Evolutionary conservation across 2,113 vertebrate species (phyloP).

Genomic region (Leuciscus idus): DNA sequence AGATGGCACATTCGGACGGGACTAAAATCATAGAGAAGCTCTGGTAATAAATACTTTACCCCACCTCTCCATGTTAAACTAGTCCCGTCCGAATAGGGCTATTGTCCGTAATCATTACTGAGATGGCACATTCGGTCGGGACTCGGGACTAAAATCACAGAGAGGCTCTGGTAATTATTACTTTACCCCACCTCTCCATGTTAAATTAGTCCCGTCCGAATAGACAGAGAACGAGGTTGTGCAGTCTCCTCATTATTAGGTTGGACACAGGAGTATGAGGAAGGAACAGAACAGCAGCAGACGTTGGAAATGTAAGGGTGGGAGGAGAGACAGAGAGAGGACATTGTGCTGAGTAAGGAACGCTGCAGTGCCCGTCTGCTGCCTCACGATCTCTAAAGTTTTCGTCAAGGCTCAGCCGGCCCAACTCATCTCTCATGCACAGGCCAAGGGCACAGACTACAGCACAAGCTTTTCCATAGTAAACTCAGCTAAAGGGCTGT

Average conservation of each 20-base stretch:
- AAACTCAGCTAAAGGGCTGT: conserved; percentile 3
- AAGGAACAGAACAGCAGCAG: conserved; percentile 12
- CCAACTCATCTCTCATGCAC: not conserved
- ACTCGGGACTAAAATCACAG: too few species aligned
- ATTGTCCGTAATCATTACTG: too few species aligned
- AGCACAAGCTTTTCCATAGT: not conserved
- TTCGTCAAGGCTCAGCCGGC: not conserved
- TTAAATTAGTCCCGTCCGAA: too few species aligned
- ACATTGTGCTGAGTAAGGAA: conserved; percentile 53
- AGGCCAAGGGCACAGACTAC: not conserved
- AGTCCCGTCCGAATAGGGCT: not conserved
- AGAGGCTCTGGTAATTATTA: too few species aligned
- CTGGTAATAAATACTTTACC: too few species aligned
- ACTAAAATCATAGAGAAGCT: too few species aligned
- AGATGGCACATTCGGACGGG: too few species aligned
- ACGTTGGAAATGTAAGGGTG: not conserved
- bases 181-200: too few species aligned
- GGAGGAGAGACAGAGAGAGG: not conserved
- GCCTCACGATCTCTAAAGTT: conserved; percentile 29
- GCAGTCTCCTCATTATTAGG: not conserved
- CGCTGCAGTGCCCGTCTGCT: conserved; percentile 41
- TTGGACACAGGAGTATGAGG: not conserved
- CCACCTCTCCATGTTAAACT: too few species aligned
- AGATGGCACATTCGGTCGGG: too few species aligned
- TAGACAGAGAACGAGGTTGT: not conserved